Percentiles rank a stretch among this genome's conserved stretches.
Evolutionary conservation across 2,888 invertebrate species (phyloP).

Genomic region (Melipona bicolor): DNA sequence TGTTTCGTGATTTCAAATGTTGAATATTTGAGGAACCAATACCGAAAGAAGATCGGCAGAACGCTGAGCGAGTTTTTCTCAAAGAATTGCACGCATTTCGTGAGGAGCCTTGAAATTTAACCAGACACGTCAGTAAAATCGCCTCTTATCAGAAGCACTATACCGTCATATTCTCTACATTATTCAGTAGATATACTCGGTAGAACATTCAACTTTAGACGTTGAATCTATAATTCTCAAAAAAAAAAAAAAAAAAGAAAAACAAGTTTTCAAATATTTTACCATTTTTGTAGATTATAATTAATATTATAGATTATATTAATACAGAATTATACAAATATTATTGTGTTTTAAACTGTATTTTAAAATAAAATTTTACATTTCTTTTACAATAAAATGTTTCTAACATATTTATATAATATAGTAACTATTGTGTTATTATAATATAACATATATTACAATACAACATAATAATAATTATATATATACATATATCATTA

Average conservation of each 20-base stretch:
- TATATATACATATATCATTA: too few species aligned
- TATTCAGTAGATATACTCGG: slow-evolving; percentile 55
- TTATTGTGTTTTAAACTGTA: too few species aligned
- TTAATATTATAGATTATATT: too few species aligned
- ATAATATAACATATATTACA: too few species aligned
- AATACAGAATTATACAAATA: not conserved
- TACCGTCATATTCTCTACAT: slow-evolving; percentile 57
- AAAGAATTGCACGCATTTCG: slow-evolving; percentile 19
- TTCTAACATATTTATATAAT: too few species aligned
- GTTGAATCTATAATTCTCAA: slow-evolving; percentile 17
- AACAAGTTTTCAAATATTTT: not conserved
- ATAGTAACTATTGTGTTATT: too few species aligned
- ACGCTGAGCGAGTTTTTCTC: slow-evolving; percentile 16
- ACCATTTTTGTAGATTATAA: not conserved
- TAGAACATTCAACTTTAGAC: slow-evolving; percentile 7
- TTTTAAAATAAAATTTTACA: too few species aligned
- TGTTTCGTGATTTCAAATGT: not conserved
- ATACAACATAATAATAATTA: too few species aligned
- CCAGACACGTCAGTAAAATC: slow-evolving; percentile 59
- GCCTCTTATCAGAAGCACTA: slow-evolving; percentile 57
- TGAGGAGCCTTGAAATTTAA: slow-evolving; percentile 63
- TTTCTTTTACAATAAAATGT: too few species aligned
- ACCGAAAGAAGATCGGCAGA: not conserved
- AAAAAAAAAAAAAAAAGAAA: too few species aligned
- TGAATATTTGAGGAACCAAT: too few species aligned